phyloP scores from a whole-genome alignment of 30 jellyfish, hydroid and myxozoan species.

The Rhopilema esculentum region DNA sequence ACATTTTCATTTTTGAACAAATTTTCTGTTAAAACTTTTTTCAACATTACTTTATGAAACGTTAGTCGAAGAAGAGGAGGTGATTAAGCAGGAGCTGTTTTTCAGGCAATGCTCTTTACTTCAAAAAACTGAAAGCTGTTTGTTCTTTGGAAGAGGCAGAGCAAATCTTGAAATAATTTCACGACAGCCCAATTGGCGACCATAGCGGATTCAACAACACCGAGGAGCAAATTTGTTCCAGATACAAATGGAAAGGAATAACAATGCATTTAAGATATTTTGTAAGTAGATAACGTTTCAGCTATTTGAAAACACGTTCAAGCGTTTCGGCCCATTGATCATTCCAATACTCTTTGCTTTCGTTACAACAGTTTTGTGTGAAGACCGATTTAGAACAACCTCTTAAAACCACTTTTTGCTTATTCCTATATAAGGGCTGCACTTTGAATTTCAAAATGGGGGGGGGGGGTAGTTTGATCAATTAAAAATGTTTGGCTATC shows the following conservation, averaged over 20 bases:
- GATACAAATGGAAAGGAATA: slow-evolving; percentile 30
- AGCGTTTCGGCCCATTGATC: background rate
- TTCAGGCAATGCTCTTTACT: slow-evolving; percentile 6
- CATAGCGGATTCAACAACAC: slow-evolving; percentile 21
- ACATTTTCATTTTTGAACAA: background rate
- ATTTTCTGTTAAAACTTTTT: background rate
- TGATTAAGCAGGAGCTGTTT: background rate
- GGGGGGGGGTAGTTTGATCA: too few relatives aligned
- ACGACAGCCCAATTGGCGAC: slow-evolving; percentile 51
- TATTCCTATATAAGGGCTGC: too few relatives aligned
- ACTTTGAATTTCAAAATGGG: background rate
- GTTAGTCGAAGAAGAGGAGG: background rate
- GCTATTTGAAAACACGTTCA: background rate
- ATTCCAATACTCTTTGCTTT: background rate
- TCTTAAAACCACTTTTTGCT: background rate
- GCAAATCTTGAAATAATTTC: slow-evolving; percentile 17
- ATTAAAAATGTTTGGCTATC: too few relatives aligned
- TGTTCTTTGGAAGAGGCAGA: slow-evolving; percentile 30
- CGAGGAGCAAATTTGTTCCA: slow-evolving; percentile 11
- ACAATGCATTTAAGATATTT: slow-evolving; percentile 25
- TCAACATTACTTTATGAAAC: background rate
- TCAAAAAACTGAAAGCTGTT: slow-evolving; percentile 17
- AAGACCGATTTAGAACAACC: background rate
- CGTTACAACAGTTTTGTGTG: background rate
- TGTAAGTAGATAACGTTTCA: slow-evolving; percentile 3